Conservation (phyloP, 2,888 invertebrate genomes). For the Eretmocerus hayati region DNA sequence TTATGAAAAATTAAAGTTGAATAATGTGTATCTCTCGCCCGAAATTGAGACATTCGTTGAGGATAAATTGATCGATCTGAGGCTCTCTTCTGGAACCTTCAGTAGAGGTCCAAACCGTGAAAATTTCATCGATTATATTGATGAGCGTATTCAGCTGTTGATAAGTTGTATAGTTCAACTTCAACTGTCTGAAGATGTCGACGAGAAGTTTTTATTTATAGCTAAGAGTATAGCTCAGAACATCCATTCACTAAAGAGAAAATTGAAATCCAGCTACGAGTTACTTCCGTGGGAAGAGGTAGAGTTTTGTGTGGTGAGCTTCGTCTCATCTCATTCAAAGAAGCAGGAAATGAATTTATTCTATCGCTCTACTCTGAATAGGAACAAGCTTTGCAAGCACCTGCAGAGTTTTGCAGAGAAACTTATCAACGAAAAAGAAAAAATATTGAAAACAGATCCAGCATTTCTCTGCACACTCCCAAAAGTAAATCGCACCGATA, state of each 20-base stretch:
- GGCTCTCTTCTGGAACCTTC: conserved; percentile 9
- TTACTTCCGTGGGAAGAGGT: conserved; percentile 32
- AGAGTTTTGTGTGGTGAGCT: conserved; percentile 28
- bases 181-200: conserved; percentile 7
- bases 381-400: conserved; percentile 18
- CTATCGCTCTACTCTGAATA: conserved; percentile 13
- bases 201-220: conserved; percentile 23
- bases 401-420: conserved; percentile 19
- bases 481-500: conserved; percentile 13
- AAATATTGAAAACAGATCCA: too few species aligned
- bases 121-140: neutral
- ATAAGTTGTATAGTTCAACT: neutral
- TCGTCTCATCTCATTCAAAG: conserved; percentile 21
- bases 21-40: conserved; percentile 22
- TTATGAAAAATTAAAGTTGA: conserved; percentile 26
- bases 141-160: neutral
- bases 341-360: conserved; percentile 22
- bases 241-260: conserved; percentile 25
- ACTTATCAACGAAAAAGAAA: conserved; percentile 4
- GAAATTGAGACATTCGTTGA: conserved; percentile 22
- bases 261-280: conserved; percentile 26
- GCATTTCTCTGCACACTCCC: too few species aligned
- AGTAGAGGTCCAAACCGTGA: conserved; percentile 1
- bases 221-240: conserved; percentile 24
- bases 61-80: conserved; percentile 16